A percentile compares a stretch with the other conserved stretches of the same genome.
These are phyloP conservation scores for Salminus brasiliensis DNA, from an alignment of 2,113 vertebrate species.

Conservation along the genomic window DNA sequence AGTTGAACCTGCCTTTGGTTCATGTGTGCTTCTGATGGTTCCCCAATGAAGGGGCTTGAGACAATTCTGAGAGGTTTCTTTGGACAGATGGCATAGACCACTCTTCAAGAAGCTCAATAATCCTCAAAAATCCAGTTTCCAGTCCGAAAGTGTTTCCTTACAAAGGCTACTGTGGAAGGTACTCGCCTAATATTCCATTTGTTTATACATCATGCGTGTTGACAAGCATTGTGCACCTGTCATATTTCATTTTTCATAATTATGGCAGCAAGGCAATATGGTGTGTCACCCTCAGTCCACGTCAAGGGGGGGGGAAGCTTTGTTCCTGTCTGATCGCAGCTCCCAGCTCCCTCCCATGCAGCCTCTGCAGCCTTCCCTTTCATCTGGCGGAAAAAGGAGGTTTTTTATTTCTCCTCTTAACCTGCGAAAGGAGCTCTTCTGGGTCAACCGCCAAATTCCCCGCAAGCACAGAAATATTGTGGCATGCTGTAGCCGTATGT, in stretches of 20 bases:
- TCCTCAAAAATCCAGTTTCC: too few relatives aligned
- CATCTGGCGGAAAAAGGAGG: not conserved
- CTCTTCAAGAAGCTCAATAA: too few relatives aligned
- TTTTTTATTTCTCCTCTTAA: slow-evolving; percentile 15
- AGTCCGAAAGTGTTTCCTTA: too few relatives aligned
- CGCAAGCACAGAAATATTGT: not conserved
- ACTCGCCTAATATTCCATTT: slow-evolving; percentile 57
- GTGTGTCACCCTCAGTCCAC: slow-evolving; percentile 59
- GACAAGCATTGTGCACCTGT: slow-evolving; percentile 70
- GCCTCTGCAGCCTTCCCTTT: not conserved
- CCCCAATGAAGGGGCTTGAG: too few relatives aligned
- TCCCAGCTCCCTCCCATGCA: not conserved
- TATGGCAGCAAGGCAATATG: slow-evolving; percentile 48
- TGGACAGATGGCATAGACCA: too few relatives aligned
- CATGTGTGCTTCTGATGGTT: too few relatives aligned
- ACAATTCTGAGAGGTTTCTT: too few relatives aligned
- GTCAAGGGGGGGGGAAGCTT: slow-evolving; percentile 35
- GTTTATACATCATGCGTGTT: slow-evolving; percentile 65
- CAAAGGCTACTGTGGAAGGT: slow-evolving; percentile 23
- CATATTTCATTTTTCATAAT: slow-evolving; percentile 68
- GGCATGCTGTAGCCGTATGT: not conserved
- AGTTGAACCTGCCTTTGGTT: too few relatives aligned
- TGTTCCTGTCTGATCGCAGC: not conserved
- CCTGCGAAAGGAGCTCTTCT: not conserved
- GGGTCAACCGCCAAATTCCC: slow-evolving; percentile 10